Percentiles rank a stretch among this genome's conserved stretches.
These are phyloP conservation scores for Monomorium pharaonis DNA, from an alignment of 1,140 invertebrate genomes.

Conservation along the genomic window DNA sequence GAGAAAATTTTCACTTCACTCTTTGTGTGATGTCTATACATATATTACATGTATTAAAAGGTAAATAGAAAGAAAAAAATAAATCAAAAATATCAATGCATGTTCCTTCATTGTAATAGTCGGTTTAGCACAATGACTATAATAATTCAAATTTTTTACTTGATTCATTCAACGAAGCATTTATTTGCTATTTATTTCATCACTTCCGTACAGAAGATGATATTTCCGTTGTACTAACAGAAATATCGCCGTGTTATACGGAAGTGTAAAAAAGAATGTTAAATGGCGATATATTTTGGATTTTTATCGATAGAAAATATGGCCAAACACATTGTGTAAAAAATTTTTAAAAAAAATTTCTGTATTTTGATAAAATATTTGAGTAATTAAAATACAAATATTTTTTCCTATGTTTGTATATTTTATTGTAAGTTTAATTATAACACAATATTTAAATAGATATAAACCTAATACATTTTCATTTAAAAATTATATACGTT, in stretches of 20 bases:
- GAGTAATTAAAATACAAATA: too few relatives aligned
- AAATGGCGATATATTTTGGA: slow-evolving; percentile 6
- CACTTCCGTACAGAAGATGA: too few relatives aligned
- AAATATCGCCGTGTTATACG: neutral
- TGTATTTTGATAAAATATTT: too few relatives aligned
- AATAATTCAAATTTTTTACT: slow-evolving; percentile 16
- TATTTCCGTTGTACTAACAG: too few relatives aligned
- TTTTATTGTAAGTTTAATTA: too few relatives aligned
- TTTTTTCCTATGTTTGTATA: too few relatives aligned
- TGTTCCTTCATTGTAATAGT: slow-evolving; percentile 28
- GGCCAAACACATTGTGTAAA: too few relatives aligned
- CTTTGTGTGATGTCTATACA: neutral
- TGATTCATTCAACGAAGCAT: slow-evolving; percentile 34
- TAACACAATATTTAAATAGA: neutral
- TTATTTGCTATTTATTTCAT: slow-evolving; percentile 18
- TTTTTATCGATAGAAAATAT: neutral
- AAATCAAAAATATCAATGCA: neutral
- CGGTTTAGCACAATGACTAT: slow-evolving; percentile 8
- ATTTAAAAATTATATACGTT: neutral
- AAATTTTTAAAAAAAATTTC: too few relatives aligned
- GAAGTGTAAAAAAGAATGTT: slow-evolving; percentile 19
- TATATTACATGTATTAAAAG: neutral
- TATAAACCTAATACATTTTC: neutral
- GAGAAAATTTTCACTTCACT: neutral
- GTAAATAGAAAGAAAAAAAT: neutral